Evolutionary conservation across 2,888 invertebrate genomes (phyloP).

Genomic region (Aphrophora alni): DNA sequence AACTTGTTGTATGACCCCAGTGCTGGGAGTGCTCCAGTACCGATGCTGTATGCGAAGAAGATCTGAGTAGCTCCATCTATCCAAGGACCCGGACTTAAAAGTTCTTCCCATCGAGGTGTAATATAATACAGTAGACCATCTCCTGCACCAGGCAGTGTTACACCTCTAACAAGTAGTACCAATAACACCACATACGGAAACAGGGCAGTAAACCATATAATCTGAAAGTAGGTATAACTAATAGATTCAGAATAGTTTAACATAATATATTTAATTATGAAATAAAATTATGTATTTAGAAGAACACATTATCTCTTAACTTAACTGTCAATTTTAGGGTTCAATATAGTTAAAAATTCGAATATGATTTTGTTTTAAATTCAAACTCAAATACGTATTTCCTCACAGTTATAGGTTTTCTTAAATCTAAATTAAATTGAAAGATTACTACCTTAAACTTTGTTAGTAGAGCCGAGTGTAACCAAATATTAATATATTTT

Average conservation of each 20-base stretch:
- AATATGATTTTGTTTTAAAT: too few relatives aligned
- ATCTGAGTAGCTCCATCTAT: conserved; percentile 80
- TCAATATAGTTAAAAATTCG: too few relatives aligned
- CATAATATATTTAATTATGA: neutral
- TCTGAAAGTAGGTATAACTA: conserved; percentile 58
- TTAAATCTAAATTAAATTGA: too few relatives aligned
- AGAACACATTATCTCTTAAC: too few relatives aligned
- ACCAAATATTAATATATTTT: too few relatives aligned
- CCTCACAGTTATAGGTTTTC: too few relatives aligned
- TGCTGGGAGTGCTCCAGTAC: conserved; percentile 76
- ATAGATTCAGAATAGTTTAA: neutral
- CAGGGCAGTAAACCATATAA: conserved; percentile 79
- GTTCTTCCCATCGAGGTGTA: conserved; percentile 66
- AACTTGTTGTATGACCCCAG: conserved; percentile 78
- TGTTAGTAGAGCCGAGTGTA: too few relatives aligned
- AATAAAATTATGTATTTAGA: too few relatives aligned
- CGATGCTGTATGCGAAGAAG: conserved; percentile 79
- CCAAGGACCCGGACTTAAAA: conserved; percentile 66
- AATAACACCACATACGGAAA: conserved; percentile 75
- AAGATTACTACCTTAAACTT: too few relatives aligned
- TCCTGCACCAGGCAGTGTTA: conserved; percentile 70
- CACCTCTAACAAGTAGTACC: conserved; percentile 69
- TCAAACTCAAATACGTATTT: too few relatives aligned
- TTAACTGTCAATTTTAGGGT: too few relatives aligned
- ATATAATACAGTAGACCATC: conserved; percentile 72